Base-by-base conservation (phyloP, 2,797 vertebrate species). In the Ciconia nigra region DNA sequence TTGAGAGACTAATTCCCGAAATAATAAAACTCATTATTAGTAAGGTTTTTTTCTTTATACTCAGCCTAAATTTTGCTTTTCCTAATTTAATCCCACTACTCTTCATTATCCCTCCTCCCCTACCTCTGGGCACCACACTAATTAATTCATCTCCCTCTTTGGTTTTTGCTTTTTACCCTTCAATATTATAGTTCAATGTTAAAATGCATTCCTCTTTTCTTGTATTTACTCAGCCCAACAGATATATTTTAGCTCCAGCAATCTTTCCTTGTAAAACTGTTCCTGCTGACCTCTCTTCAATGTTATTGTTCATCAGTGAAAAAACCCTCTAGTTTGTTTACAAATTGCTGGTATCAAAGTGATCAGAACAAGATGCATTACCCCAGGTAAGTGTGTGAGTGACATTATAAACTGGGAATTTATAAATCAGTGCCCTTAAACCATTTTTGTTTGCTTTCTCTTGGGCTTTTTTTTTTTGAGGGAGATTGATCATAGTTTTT, bases 21-120 rank as follows among this genome's bases (percentile, higher is more conserved):
- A 86, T 93, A 94, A 96, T 96, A 91, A 79, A 97, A 87, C 96
- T 96, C 91, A 97, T 97, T 97, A 97, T 85, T 90, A 89, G 74
- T 65, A 66, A 87, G 54, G 1, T 6, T 74, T 89, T 81, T 92
- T 89, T 55, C 82, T 94, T 92, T 93, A 85, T 96, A 79, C 25
- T 89, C 77, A 92, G 86, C 86, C 95, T 96, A 96, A 96, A 97
- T 96, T 97, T 97, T 96, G 41, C 79, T 95, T 97, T 96, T 94
- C 87, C 77, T 96, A 95, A 97, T 98, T 97, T 97, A 96, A 96
- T 97, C 96, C 96, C 94, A 83, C 83, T 93, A 92, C 81, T 86
- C 92, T 97, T 96, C 92, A 95, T 97, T 97, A 96, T 95, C 77
- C 80, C 90, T 93, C 55, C 37, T 94, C 42, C 61, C n/a, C 51